These are phyloP conservation scores for Andricus quercusramuli DNA, from an alignment of 2,888 invertebrate species.

Conservation along the genomic window DNA sequence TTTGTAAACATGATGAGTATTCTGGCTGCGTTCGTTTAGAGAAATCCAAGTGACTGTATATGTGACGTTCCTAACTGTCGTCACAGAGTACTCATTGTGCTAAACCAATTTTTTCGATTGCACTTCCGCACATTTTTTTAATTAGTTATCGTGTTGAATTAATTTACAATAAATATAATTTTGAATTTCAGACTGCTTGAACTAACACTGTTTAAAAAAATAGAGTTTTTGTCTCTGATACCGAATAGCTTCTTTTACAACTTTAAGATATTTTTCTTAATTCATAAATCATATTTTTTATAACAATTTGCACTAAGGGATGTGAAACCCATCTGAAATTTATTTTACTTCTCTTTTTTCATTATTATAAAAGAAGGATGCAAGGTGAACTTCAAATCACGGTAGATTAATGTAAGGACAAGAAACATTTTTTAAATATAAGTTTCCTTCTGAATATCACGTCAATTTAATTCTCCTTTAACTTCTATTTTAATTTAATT, in stretches of 20 bases:
- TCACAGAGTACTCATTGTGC: background rate
- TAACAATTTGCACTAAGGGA: no score
- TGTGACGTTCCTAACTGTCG: background rate
- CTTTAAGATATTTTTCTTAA: background rate
- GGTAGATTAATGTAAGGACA: background rate
- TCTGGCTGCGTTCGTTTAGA: constrained; percentile 9
- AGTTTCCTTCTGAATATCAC: background rate
- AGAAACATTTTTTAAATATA: background rate
- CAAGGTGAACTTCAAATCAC: constrained; percentile 1
- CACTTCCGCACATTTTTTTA: background rate
- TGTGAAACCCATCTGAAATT: no score
- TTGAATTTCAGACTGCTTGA: no score
- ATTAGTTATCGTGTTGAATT: no score
- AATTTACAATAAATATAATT: no score
- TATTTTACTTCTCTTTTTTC: background rate
- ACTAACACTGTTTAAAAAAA: no score
- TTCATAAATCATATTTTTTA: background rate
- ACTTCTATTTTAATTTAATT: background rate
- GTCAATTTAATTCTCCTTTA: background rate
- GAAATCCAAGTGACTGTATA: constrained; percentile 12
- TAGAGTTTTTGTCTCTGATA: no score
- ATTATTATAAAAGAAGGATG: background rate
- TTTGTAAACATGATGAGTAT: constrained; percentile 32
- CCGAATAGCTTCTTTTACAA: background rate
- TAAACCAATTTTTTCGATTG: constrained; percentile 32